phyloP scores from a whole-genome alignment of 1,140 invertebrate genomes.

The Scylla paramamosain region DNA sequence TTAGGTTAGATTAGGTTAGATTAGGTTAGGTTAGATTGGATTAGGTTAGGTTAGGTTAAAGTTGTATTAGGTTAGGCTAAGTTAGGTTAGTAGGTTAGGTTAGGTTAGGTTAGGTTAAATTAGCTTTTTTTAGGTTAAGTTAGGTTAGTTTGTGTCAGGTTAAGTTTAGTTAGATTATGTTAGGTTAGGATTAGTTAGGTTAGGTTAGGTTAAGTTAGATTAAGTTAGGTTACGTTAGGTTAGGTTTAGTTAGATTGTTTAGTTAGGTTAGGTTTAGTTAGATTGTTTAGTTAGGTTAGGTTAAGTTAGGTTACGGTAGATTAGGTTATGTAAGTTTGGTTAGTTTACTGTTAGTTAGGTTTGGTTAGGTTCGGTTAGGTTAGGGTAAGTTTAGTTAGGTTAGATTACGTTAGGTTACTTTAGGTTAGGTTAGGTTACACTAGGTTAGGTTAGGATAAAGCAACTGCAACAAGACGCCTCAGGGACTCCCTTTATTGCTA shows the following conservation, averaged over 20 bases:
- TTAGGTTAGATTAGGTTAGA: background rate
- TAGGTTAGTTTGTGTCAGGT: slow-evolving; percentile 35
- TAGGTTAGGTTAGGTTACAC: slow-evolving; percentile 28
- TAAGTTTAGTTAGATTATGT: slow-evolving; percentile 21
- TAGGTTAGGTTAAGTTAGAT: slow-evolving; percentile 9
- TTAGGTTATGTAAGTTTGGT: background rate
- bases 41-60: slow-evolving; percentile 12
- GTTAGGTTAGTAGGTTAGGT: background rate
- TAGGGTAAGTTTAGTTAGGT: slow-evolving; percentile 9
- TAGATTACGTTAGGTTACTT: background rate
- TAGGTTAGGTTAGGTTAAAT: slow-evolving; percentile 31
- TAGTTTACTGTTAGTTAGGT: too few species aligned
- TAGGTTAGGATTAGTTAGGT: slow-evolving; percentile 28
- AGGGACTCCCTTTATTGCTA: background rate
- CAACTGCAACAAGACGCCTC: too few species aligned
- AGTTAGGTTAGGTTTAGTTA: slow-evolving; percentile 16
- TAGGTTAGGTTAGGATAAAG: too few species aligned
- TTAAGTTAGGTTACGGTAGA: background rate
- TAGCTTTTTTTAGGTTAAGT: background rate
- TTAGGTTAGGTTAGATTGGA: slow-evolving; percentile 17
- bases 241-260: background rate
- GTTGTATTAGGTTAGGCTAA: background rate
- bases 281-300: background rate
- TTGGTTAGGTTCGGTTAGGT: background rate
- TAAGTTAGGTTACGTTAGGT: background rate